Base-by-base conservation (phyloP, 1,140 invertebrate species). In the Cyphomyrmex costatus region DNA sequence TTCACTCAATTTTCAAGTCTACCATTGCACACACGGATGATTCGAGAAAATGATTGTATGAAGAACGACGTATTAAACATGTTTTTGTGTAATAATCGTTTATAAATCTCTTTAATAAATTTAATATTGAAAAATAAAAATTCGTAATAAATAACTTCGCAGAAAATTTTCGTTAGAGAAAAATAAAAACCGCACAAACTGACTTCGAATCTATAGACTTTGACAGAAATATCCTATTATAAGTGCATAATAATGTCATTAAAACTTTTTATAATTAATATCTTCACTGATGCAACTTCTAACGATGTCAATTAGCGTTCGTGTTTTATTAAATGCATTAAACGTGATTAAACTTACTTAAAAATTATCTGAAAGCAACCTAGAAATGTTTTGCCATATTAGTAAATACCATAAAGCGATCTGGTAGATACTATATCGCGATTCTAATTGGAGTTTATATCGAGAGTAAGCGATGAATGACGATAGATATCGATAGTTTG, bases 401-500 rank as follows among this genome's bases (percentile, higher is more conserved):
- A 27, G 14, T 70, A 30, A 79, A 3, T 36, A 79, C 19, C 6
- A 53, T n/a, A 16, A 30, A 53, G 7, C 49, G 49, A 66, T 66
- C 27, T n/a, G n/a, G 24, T 16, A 42, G 33, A 46, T 58, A 71
- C 33, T 71, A 70, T 70, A 70, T 70, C 66, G 24, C 60, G 46
- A 1, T n/a, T 73, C n/a, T 73, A 83, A 83, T 83, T 60, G 49
- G 51, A 73, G 68, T 49, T 60, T 24, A 30, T n/a, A 14, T 8
- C 16, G 79, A 53, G 21, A 80, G 21, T 60, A 30, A 30, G 19
- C 66, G 21, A 24, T 30, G 30, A 80, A 27, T 24, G 24, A 71
- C 42, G 68, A 61, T 83, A 46, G 12, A 49, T 19, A 46, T 60
- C 66, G 53, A 49, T 30, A 36, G 21, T 51, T 65, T 36, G 36